Conservation (phyloP, 2,888 invertebrate genomes). For the Pterobdella sp. region DNA sequence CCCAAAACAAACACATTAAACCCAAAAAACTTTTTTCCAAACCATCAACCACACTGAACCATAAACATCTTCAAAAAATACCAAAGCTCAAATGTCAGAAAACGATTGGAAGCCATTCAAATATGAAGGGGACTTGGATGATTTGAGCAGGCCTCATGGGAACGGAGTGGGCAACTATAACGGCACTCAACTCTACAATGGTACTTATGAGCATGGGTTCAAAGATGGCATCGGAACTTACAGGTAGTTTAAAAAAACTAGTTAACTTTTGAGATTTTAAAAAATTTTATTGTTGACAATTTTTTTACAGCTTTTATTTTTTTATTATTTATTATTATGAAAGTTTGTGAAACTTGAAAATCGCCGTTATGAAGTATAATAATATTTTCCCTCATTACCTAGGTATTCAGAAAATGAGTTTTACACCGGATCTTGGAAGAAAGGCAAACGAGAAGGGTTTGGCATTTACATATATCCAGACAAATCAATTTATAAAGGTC, state of each 20-base stretch:
- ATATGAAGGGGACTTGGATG: conserved; percentile 12
- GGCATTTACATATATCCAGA: neutral
- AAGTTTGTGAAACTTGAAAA: neutral
- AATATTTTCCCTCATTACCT: neutral
- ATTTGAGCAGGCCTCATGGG: conserved; percentile 7
- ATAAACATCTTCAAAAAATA: neutral
- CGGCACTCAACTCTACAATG: neutral
- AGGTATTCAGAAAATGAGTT: conserved; percentile 12
- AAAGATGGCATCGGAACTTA: conserved; percentile 10
- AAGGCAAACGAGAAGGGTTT: neutral
- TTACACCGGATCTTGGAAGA: neutral
- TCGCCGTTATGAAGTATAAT: neutral
- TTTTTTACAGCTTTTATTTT: neutral
- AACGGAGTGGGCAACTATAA: conserved; percentile 1
- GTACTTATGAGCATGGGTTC: neutral
- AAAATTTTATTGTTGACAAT: neutral
- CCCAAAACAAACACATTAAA: too few species aligned
- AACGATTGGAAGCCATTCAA: neutral
- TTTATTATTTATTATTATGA: conserved; percentile 1
- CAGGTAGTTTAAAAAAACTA: neutral
- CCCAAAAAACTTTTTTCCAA: too few species aligned
- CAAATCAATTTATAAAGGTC: neutral
- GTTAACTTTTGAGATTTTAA: neutral
- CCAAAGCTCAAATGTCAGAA: neutral
- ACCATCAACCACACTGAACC: neutral